These are phyloP conservation scores for Poecilia gillii DNA, from an alignment of 2,797 vertebrate genomes.

Conservation along the genomic window DNA sequence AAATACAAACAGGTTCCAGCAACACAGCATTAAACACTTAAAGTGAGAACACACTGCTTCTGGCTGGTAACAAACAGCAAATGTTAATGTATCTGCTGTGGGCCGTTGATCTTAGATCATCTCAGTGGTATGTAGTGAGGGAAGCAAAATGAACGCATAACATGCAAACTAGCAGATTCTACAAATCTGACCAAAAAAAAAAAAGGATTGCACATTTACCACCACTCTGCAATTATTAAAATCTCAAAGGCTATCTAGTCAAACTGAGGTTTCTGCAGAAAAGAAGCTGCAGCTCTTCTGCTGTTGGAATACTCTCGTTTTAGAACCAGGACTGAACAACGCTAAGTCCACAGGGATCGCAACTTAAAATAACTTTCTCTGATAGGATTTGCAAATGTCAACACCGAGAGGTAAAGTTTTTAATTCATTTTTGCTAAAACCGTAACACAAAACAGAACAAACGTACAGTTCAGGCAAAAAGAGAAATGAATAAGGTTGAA, in stretches of 20 bases:
- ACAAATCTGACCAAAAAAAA: neutral
- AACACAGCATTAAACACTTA: conserved; percentile 15
- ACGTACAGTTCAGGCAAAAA: neutral
- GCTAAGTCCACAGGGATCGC: neutral
- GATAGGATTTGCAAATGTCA: neutral
- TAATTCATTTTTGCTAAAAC: neutral
- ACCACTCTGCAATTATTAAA: neutral
- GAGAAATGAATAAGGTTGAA: neutral
- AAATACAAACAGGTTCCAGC: conserved; percentile 9
- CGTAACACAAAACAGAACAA: neutral
- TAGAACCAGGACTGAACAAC: neutral
- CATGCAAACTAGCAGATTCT: neutral
- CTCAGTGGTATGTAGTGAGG: neutral
- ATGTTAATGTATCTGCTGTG: neutral
- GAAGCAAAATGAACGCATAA: neutral
- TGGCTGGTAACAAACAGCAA: neutral
- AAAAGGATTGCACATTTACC: neutral
- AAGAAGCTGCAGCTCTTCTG: neutral
- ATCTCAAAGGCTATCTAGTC: neutral
- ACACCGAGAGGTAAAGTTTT: neutral
- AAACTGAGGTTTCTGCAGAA: neutral
- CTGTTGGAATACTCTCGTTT: neutral
- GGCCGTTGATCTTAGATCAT: conserved; percentile 1
- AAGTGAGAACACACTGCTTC: neutral
- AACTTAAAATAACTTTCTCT: neutral